Base-by-base conservation (phyloP, 2,113 vertebrate genomes). In the Dissostichus mawsoni region DNA sequence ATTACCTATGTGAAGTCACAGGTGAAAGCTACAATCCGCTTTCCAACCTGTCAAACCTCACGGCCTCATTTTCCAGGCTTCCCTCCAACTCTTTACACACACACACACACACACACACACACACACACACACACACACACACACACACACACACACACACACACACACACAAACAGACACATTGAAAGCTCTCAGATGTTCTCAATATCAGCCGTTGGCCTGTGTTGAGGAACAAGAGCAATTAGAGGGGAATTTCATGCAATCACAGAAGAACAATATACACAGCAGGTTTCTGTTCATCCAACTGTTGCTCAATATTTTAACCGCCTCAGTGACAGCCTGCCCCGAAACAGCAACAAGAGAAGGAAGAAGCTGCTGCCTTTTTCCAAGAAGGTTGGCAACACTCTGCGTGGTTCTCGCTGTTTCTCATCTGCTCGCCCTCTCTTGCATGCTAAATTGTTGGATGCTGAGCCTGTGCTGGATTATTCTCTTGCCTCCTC, bases 231-330 rank as follows among this genome's bases (percentile, higher is more conserved):
- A 90, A 86, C 71, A 69, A 81, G 80, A 81, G 80, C 79, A 87
- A 93, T 92, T 91, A 90, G 56, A 69, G 80, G 71, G 74, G 85
- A 84, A 86, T 87, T 88, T 90, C 82, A 85, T 86, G 89, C 89
- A 90, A 89, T 92, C 89, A 87, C 84, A 80, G 74, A 77, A 84
- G 77, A 90, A 86, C 82, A 89, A 92, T 82, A 87, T 84, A 89
- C 92, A 86, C 87, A 83, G 83, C 89, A 69, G 85, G 82, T 75
- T 87, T 63, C 62, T 68, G 71, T 84, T 87, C 79, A 59, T 89
- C 76, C 85, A 82, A 83, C 72, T 85, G 84, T 83, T 86, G 69
- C 85, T 79, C 81, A 83, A 81, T 56, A 59, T 76, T 86, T 84
- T 33, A 77, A 83, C 70, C 69, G 67, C 53, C 70, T 74, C 3